Evolutionary conservation across 2,888 invertebrate genomes (phyloP), one percentile per base, ranked within the genome.

Genomic region (Euphydryas editha): DNA sequence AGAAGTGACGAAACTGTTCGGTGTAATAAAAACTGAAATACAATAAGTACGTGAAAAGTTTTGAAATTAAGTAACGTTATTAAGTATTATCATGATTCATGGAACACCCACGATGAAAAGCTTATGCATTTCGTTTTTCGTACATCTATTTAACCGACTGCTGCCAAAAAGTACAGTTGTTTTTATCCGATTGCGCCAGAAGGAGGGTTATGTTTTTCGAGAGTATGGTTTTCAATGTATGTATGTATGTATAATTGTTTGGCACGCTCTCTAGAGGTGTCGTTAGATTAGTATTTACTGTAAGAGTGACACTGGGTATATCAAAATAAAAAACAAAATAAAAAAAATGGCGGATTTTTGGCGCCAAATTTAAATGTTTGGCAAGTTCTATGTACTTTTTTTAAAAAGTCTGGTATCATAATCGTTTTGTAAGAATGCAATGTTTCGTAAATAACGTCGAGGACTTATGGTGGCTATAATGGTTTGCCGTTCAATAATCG

Each of bases 401-500:
- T 6, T 4, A 36, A 36, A 36, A 36, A 6, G 36, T 6, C 8
- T 36, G 36, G 36, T 36, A 11, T 11, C 13, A 36, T 2, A 20
- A 21, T 20, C 47, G 13, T 47, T 13, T 47, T 6, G 11, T 21
- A 47, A 47, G 47, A 39, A 67, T 58, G 56, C 51, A 59, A 65
- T 57, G 65, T 71, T 70, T 62, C 70, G 66, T 70, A 71, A 71
- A 72, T 61, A 63, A 51, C 69, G 44, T 60, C 65, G 59, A 66
- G 59, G 42, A 65, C 69, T 71, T 74, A 74, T 68, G 70, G 68
- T 71, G 72, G 65, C 75, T 75, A 76, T 81, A 81, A 83, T 80
- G 77, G 79, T 20, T 17, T 20, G 73, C 69, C 68, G 72, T 69
- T 65, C 81, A 78, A 82, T 83, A 81, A 82, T 73, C 21, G 20